These are phyloP conservation scores for Orchestia grillus DNA, from an alignment of 1,140 invertebrate genomes.

Conservation along the genomic window DNA sequence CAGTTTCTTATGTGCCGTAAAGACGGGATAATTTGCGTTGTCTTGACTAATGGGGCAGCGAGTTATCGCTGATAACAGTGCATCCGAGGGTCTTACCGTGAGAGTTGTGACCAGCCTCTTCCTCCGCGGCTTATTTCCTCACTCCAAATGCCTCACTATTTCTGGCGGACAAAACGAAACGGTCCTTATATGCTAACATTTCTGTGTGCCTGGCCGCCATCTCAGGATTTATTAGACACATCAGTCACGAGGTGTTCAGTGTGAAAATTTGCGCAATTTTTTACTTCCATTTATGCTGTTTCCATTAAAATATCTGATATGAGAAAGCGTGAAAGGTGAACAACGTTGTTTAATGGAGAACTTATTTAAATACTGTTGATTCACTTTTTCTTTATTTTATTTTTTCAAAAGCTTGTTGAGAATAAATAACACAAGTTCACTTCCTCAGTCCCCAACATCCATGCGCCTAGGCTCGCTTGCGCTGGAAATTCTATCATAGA, in stretches of 20 bases:
- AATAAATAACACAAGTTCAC: not conserved
- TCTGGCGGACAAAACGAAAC: not conserved
- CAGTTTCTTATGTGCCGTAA: not conserved
- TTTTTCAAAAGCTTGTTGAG: not conserved
- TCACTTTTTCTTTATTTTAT: not conserved
- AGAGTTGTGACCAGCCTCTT: not conserved
- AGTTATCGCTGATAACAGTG: constrained; percentile 45
- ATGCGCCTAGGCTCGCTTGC: too few relatives aligned
- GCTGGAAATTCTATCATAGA: too few relatives aligned
- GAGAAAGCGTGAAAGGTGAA: not conserved
- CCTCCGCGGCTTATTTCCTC: not conserved
- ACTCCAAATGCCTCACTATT: not conserved
- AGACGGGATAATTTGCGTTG: constrained; percentile 18
- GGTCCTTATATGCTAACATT: not conserved
- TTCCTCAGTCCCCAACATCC: not conserved
- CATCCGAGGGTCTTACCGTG: not conserved
- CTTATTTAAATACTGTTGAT: not conserved
- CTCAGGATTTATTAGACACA: not conserved
- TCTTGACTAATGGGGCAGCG: constrained; percentile 22
- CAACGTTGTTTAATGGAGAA: not conserved
- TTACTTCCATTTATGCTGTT: not conserved
- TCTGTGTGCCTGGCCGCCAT: not conserved
- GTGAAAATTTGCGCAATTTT: not conserved
- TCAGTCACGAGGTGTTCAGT: not conserved
- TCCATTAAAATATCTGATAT: not conserved